Conservation (phyloP, 1,140 invertebrate genomes). For the Maconellicoccus hirsutus region DNA sequence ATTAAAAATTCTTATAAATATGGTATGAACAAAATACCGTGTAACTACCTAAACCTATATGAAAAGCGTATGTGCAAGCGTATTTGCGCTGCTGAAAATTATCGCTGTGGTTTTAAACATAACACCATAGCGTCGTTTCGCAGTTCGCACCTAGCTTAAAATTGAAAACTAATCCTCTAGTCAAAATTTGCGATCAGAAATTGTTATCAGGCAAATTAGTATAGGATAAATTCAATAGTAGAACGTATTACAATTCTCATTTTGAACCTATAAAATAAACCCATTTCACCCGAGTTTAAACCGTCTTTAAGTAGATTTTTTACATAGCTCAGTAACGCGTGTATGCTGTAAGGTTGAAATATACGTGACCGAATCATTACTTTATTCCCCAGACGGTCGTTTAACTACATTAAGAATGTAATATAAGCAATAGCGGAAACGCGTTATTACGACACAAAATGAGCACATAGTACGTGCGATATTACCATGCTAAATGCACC, state of each 20-base stretch:
- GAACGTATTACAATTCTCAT: not conserved
- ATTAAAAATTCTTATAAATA: too few relatives aligned
- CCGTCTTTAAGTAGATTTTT: not conserved
- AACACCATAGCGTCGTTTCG: too few relatives aligned
- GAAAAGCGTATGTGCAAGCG: too few relatives aligned
- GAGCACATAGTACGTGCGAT: slow-evolving; percentile 14
- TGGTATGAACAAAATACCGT: too few relatives aligned
- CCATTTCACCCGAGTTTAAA: not conserved
- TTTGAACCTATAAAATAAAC: not conserved
- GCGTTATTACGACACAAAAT: slow-evolving; percentile 12
- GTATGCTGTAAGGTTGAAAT: not conserved
- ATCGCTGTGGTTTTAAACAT: too few relatives aligned
- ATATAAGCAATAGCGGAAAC: not conserved
- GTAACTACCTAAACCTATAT: too few relatives aligned
- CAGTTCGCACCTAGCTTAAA: not conserved
- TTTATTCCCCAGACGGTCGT: slow-evolving; percentile 16
- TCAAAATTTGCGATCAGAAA: not conserved
- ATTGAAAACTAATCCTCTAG: not conserved
- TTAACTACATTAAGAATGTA: slow-evolving; percentile 20
- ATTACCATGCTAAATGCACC: not conserved
- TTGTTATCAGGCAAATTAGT: not conserved
- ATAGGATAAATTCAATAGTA: not conserved
- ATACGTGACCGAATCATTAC: slow-evolving; percentile 20
- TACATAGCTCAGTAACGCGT: not conserved
- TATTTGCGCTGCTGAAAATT: too few relatives aligned